Base-by-base conservation (phyloP, 2,113 vertebrate species). In the Chloropsis hardwickii region DNA sequence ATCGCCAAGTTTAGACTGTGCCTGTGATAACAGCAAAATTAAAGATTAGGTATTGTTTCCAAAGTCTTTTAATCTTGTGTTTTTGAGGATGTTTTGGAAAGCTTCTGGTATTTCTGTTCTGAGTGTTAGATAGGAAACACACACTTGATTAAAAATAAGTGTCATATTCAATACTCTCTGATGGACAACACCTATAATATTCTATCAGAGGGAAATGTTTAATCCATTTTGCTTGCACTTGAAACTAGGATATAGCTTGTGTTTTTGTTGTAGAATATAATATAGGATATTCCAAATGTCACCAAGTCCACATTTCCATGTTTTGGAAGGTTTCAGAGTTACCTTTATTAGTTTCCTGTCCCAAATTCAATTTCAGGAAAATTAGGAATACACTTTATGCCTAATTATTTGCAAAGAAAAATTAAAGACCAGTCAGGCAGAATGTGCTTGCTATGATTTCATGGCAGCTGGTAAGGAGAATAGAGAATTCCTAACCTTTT, bases 41-140 rank as follows among this genome's bases (percentile, higher is more conserved):
- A 78, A 69, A 90, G 53, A 69, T 73, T 73, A 19, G 3, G 6
- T 87, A 65, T 91, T 88, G 54, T 18, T 89, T 94, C 82, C 82
- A 81, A 92, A 80, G 24, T 71, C 24, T 7, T 81, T 94, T 94
- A 61, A 60, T 90, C 39, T 62, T 90, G 14, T 51, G 62, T 11
- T 94, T 95, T 67, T 65, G 25, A 86, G 62, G 70, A 54, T 53
- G 42, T 77, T 97, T 90, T 94, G 50, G 72, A 90, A 97, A 82
- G 12, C 64, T 81, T 72, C 57, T 94, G 39, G 8, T 57, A 21
- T 42, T 85, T 80, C 7, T 57, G 10, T 54, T 79, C 18, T 42
- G 29, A 80, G 31, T 1, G 4, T 35, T 25, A 66, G 14, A 62
- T 66, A 9, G 29, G 25, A 81, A 69, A 42, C 2, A 6, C 3